Conservation (phyloP, 2,888 invertebrate genomes). For the Apomyelois bistriatella region DNA sequence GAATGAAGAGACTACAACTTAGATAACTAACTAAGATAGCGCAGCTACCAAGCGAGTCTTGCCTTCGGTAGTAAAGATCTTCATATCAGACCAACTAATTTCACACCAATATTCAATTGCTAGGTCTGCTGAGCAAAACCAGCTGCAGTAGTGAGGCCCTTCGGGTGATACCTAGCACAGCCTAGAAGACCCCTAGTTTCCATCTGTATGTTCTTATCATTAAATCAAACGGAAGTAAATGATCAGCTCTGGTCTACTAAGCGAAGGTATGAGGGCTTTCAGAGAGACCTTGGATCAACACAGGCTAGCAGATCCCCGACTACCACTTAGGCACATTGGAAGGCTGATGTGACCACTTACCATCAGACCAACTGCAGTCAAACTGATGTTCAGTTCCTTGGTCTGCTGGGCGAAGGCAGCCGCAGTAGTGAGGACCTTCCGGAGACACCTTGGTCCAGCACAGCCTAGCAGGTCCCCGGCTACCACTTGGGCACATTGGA, state of each 20-base stretch:
- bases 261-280: no score
- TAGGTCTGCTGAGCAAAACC: constrained; percentile 98
- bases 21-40: no score
- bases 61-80: no score
- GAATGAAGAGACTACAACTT: no score
- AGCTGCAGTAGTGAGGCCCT: constrained; percentile 95
- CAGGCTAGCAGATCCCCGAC: no score
- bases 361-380: constrained; percentile 98
- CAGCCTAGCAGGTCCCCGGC: constrained; percentile 94
- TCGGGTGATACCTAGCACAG: constrained; percentile 93
- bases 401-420: constrained; percentile 98
- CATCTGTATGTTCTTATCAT: no score
- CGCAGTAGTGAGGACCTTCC: constrained; percentile 94
- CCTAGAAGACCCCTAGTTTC: constrained; percentile 95
- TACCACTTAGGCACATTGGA: no score
- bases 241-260: no score
- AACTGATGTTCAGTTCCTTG: constrained; percentile 97
- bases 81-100: constrained; percentile 97
- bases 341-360: constrained; percentile 66
- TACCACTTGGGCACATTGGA: constrained; percentile 96
- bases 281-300: no score
- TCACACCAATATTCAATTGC: constrained; percentile 97
- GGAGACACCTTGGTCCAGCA: constrained; percentile 95
- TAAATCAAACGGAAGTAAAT: no score
- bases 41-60: no score